A percentile compares a stretch with the other conserved stretches of the same genome.
Evolutionary conservation across 2,113 vertebrate species (phyloP).

Genomic region (Heteronetta atricapilla): DNA sequence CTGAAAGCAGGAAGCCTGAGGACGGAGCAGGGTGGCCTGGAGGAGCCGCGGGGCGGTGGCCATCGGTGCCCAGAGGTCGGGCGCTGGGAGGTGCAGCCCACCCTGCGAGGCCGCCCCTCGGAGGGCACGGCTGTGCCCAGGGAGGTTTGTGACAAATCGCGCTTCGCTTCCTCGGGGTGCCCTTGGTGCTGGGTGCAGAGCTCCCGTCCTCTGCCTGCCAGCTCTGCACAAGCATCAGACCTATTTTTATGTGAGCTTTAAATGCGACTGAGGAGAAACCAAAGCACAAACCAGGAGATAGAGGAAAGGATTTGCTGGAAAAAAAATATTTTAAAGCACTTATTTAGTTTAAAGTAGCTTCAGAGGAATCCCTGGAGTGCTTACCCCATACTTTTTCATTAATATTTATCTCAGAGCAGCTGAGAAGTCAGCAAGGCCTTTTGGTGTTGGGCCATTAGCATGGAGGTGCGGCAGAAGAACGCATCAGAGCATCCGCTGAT

Average conservation of each 20-base stretch:
- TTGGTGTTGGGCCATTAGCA: not conserved
- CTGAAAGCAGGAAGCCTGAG: no score
- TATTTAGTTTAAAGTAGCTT: not conserved
- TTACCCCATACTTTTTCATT: not conserved
- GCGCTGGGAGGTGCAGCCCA: accelerated
- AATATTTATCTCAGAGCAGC: conserved; percentile 27
- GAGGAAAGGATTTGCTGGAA: not conserved
- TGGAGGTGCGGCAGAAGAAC: not conserved
- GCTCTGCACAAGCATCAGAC: not conserved
- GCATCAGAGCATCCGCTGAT: not conserved
- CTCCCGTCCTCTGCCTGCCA: not conserved
- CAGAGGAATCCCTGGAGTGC: not conserved
- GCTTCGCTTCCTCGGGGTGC: not conserved
- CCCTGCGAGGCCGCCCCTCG: not conserved
- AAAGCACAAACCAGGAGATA: not conserved
- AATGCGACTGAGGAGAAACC: not conserved
- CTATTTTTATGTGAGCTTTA: not conserved
- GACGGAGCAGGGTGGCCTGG: no score
- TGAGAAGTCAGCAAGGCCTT: conserved; percentile 31
- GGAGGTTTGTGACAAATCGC: not conserved
- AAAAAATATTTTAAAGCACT: not conserved
- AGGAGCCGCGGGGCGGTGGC: not conserved
- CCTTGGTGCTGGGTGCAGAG: not conserved
- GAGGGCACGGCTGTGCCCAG: not conserved
- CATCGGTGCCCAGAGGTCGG: accelerated